Base-by-base conservation (phyloP, 2,888 invertebrate species). In the Hybos culiciformis region DNA sequence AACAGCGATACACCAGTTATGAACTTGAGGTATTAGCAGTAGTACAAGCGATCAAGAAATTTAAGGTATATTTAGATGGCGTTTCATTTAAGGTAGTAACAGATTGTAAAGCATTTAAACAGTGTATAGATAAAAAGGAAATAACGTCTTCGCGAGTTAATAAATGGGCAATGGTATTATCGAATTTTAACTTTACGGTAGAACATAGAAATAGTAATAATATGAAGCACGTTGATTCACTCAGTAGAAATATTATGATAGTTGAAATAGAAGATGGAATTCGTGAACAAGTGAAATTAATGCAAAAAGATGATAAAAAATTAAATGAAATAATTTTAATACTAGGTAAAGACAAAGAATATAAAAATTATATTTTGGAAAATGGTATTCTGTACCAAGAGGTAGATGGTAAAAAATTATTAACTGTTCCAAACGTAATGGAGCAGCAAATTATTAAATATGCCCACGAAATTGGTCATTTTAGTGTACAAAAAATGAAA, bases 61-160 rank as follows among this genome's bases (percentile, higher is more conserved):
- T 39, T n/a, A 29, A 24, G 17, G 14, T 9, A 5, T 39, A 32
- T 20, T 20, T 39, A 11, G 2, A 33, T 34, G 36, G 36, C 12
- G 6, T 29, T 14, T 26, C 18, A 15, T 42, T 42, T 26, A 42
- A 24, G n/a, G 29, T 42, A 11, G n/a, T 29, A 6, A 42, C 42
- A 12, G 42, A 42, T 26, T 42, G 29, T 12, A 23, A 21, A 3
- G 37, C 42, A 2, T 42, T 42, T 20, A 36, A 37, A 15, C n/a
- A 19, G 3, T 31, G 23, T n/a, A 15, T 34, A 8, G 11, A 57
- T 56, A 34, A 45, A 44, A 17, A 57, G 56, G 62, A 24, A 55
- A 58, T 36, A 38, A 39, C n/a, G 29, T 54, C 21, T 45, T 51
- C 32, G 4, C 32, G 37, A 9, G 21, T 36, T 3, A 19, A 18